Conservation (phyloP, 2,888 invertebrate genomes). For the Ophion slaviceki region DNA sequence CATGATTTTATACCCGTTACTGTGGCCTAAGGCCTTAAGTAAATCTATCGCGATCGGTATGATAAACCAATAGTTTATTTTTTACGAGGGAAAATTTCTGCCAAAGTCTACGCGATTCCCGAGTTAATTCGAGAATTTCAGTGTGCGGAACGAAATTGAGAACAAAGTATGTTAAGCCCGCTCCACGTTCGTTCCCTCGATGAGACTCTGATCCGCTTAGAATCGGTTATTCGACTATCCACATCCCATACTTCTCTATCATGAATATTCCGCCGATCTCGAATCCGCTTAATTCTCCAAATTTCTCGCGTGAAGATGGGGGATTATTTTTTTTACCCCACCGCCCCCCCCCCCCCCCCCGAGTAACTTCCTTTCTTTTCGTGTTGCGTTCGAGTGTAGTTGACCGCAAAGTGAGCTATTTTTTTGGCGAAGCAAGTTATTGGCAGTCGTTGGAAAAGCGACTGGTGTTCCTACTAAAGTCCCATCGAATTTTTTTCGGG, state of each 20-base stretch:
- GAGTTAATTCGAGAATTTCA: conserved; percentile 19
- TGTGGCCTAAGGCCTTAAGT: no score
- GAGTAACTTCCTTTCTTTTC: not conserved
- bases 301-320: conserved; percentile 17
- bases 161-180: conserved; percentile 14
- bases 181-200: conserved; percentile 18
- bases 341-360: no score
- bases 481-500: not conserved
- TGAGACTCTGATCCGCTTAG: conserved; percentile 46
- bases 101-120: not conserved
- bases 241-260: conserved; percentile 12
- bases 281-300: conserved; percentile 21
- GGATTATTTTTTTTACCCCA: not conserved
- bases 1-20: no score
- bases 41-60: no score
- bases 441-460: conserved; percentile 17
- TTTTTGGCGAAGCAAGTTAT: conserved; percentile 19
- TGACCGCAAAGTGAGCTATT: not conserved
- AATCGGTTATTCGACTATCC: conserved; percentile 31
- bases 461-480: not conserved
- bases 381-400: not conserved
- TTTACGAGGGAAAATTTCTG: no score
- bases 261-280: conserved; percentile 55
- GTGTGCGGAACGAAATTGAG: conserved; percentile 25
- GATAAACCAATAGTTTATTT: no score